Evolutionary conservation across 2,797 vertebrate species (phyloP).

Genomic region (Acridotheres tristis): DNA sequence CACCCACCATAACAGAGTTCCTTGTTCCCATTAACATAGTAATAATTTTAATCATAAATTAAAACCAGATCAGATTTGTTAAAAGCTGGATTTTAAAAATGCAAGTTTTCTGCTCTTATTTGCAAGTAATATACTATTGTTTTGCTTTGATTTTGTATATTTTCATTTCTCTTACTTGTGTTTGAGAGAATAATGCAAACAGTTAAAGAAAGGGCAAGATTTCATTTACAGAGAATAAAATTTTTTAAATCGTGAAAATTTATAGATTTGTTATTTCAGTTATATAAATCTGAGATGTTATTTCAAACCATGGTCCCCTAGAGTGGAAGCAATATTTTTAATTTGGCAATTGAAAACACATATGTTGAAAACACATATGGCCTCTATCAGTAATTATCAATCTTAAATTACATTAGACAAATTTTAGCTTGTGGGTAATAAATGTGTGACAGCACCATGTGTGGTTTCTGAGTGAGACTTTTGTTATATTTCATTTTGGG

Average conservation of each 20-base stretch:
- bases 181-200: background rate
- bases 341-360: background rate
- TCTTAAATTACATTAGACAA: background rate
- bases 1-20: background rate
- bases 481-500: background rate
- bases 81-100: background rate
- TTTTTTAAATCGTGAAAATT: background rate
- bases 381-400: conserved; percentile 29
- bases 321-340: conserved; percentile 4
- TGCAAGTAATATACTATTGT: background rate
- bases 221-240: background rate
- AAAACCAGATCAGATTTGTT: background rate
- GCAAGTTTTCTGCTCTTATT: background rate
- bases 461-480: conserved; percentile 7
- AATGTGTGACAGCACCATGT: background rate
- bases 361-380: background rate
- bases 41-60: background rate
- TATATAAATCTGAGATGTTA: background rate
- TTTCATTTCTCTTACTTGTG: background rate
- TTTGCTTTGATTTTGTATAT: background rate
- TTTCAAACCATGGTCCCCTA: background rate
- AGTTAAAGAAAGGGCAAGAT: background rate
- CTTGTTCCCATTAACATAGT: background rate
- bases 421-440: conserved; percentile 1
- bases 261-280: background rate